These are phyloP conservation scores for Achlya flavicornis DNA, from an alignment of 2,888 invertebrate species.

Conservation along the genomic window DNA sequence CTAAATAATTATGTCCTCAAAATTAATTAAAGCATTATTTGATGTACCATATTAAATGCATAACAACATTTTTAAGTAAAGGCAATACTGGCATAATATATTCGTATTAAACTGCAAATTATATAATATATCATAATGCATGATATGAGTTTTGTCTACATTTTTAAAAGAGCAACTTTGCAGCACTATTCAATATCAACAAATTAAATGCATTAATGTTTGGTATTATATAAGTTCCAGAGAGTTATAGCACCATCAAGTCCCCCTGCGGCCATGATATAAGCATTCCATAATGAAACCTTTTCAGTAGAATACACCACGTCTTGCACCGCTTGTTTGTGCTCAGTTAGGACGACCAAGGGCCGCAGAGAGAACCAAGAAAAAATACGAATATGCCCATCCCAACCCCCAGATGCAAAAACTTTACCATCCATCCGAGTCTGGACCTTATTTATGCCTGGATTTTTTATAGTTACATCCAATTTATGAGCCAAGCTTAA, in stretches of 20 bases:
- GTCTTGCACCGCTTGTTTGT: conserved; percentile 88
- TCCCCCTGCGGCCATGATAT: conserved; percentile 90
- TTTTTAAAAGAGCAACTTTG: not conserved
- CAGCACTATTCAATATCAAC: conserved; percentile 12
- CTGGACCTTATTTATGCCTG: conserved; percentile 88
- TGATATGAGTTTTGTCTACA: conserved; percentile 6
- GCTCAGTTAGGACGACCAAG: conserved; percentile 89
- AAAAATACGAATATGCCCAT: conserved; percentile 89
- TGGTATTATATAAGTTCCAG: conserved; percentile 90
- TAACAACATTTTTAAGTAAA: conserved; percentile 45
- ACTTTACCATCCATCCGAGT: conserved; percentile 89
- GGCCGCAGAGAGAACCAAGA: conserved; percentile 90
- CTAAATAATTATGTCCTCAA: conserved; percentile 44
- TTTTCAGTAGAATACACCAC: conserved; percentile 87
- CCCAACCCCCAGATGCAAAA: conserved; percentile 90
- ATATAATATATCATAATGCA: conserved; percentile 18
- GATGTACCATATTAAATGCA: conserved; percentile 36
- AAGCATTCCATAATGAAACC: conserved; percentile 88
- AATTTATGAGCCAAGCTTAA: conserved; percentile 82
- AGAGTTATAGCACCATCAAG: conserved; percentile 90
- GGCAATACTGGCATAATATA: conserved; percentile 61
- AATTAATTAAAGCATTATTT: conserved; percentile 42
- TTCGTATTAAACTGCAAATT: conserved; percentile 23
- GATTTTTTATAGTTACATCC: conserved; percentile 87
- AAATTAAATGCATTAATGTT: conserved; percentile 54